phyloP scores from a whole-genome alignment of 2,888 invertebrate species.

The Agonopterix heracliana region DNA sequence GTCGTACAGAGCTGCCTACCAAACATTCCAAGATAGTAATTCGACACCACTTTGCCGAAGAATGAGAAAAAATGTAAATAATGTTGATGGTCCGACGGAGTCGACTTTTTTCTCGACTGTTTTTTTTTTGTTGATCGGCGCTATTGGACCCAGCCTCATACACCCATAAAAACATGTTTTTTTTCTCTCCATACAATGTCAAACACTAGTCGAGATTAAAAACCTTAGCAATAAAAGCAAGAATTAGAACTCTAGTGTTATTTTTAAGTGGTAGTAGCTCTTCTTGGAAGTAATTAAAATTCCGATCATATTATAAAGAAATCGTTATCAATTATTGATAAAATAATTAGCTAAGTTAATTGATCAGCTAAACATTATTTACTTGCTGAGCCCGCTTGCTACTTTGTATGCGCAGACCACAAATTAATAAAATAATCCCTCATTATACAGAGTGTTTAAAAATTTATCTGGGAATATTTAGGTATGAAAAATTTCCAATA shows the following conservation, averaged over 20 bases:
- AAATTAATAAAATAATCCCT: too few species aligned
- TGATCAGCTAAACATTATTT: too few species aligned
- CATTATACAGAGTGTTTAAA: too few species aligned
- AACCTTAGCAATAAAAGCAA: conserved; percentile 39
- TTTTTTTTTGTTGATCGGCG: conserved; percentile 44
- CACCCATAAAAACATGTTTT: conserved; percentile 43
- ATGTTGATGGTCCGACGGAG: conserved; percentile 53
- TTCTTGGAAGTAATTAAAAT: too few species aligned
- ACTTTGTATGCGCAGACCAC: too few species aligned
- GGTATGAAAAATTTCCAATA: too few species aligned
- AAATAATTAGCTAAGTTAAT: too few species aligned
- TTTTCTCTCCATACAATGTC: conserved; percentile 37
- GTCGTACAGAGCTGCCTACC: conserved; percentile 36
- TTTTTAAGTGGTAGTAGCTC: conserved; percentile 5
- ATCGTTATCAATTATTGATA: too few species aligned
- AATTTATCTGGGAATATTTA: too few species aligned
- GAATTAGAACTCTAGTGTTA: conserved; percentile 33
- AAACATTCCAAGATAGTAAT: conserved; percentile 68
- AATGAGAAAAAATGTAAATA: conserved; percentile 60
- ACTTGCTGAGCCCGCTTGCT: too few species aligned
- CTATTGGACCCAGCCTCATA: conserved; percentile 54
- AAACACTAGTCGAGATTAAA: conserved; percentile 49
- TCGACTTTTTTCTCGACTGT: conserved; percentile 25
- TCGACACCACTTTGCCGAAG: conserved; percentile 54
- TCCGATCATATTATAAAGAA: too few species aligned